phyloP scores from a whole-genome alignment of 2,797 vertebrate genomes.

The Acanthornis magna region DNA sequence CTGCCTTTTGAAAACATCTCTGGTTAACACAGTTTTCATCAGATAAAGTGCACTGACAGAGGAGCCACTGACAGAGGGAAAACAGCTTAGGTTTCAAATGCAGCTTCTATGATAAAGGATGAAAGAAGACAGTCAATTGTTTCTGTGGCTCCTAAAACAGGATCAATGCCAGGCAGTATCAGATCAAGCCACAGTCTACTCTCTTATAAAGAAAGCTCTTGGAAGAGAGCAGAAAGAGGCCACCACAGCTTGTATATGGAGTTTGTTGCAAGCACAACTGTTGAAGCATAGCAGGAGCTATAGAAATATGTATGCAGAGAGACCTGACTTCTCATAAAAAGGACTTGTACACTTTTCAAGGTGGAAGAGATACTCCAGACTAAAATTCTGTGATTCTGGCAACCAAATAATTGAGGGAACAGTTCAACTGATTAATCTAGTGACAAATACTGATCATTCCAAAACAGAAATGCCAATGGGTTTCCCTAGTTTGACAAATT shows the following conservation, averaged over 20 bases:
- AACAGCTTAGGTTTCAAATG: background rate
- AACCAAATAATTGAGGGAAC: background rate
- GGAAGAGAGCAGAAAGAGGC: background rate
- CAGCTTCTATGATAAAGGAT: background rate
- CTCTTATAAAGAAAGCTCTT: background rate
- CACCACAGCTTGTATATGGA: background rate
- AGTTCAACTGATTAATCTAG: background rate
- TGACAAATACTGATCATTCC: background rate
- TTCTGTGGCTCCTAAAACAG: background rate
- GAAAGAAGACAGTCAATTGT: background rate
- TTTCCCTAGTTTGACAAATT: background rate
- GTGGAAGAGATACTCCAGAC: background rate
- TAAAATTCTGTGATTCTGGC: background rate
- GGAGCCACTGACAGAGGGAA: background rate
- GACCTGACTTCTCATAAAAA: background rate
- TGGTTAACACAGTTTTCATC: background rate
- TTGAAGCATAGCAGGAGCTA: background rate
- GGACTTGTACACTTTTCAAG: background rate
- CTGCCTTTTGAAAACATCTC: background rate
- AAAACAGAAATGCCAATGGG: background rate
- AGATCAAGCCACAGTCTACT: background rate
- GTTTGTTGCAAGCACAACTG: background rate
- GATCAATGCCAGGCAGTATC: background rate
- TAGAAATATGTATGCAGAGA: background rate
- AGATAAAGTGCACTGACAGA: background rate